phyloP scores from a whole-genome alignment of 2,797 vertebrate species.

The Danio tinwini region DNA sequence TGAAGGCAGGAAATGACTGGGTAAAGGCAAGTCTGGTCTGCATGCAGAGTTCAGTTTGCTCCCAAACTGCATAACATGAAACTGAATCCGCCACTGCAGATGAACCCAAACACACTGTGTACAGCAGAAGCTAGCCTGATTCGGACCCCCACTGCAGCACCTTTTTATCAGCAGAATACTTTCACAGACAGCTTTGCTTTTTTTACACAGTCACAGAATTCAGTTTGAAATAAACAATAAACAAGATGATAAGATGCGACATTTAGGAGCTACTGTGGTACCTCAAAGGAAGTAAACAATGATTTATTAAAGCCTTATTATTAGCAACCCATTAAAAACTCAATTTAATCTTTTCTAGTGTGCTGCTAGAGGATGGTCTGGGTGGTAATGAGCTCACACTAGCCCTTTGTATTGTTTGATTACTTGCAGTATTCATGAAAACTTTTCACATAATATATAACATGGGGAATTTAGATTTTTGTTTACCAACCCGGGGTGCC shows the following conservation, averaged over 20 bases:
- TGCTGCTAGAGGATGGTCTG: no score
- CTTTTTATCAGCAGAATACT: slow-evolving; percentile 58
- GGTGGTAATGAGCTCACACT: no score
- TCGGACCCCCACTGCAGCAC: slow-evolving; percentile 69
- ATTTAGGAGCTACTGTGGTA: background rate
- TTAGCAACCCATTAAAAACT: no score
- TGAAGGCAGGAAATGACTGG: background rate
- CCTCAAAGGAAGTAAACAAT: background rate
- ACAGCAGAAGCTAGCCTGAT: slow-evolving; percentile 69
- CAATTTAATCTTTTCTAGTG: no score
- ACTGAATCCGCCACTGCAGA: slow-evolving; percentile 80
- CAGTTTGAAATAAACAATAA: background rate
- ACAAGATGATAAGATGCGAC: slow-evolving; percentile 2
- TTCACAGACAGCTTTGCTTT: slow-evolving; percentile 23
- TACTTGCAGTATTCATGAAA: no score
- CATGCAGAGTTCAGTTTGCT: slow-evolving; percentile 59
- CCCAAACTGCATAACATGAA: slow-evolving; percentile 76
- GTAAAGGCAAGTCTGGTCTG: slow-evolving; percentile 39
- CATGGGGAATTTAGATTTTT: no score
- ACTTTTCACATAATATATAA: no score
- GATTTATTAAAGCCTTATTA: background rate
- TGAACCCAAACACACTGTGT: slow-evolving; percentile 78
- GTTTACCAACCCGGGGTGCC: no score
- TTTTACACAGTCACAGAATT: background rate
- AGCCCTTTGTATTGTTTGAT: no score